phyloP scores from a whole-genome alignment of 2,113 vertebrate species.

The Cepphus grylle region DNA sequence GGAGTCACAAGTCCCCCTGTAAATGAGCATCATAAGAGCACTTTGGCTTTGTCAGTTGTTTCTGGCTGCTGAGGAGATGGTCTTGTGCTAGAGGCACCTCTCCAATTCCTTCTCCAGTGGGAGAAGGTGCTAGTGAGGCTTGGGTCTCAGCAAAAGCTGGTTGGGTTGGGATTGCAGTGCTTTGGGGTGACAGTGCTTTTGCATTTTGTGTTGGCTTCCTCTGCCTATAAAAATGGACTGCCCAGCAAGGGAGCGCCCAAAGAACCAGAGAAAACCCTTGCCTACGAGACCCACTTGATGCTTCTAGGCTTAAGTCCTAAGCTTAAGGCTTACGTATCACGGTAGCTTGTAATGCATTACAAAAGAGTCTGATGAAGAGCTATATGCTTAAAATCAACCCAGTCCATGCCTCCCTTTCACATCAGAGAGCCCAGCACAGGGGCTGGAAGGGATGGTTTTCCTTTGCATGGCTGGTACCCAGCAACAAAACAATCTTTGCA shows the following conservation, averaged over 20 bases:
- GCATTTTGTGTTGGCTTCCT: not conserved
- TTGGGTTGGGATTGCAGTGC: not conserved
- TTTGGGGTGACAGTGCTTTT: not conserved
- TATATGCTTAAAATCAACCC: not conserved
- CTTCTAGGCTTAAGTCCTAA: not conserved
- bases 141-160: not conserved
- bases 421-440: not conserved
- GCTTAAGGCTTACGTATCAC: not conserved
- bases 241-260: too few relatives aligned
- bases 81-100: not conserved
- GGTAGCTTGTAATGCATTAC: not conserved
- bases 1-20: not conserved
- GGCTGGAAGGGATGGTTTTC: not conserved
- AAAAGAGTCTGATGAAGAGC: not conserved
- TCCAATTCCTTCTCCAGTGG: not conserved
- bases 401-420: not conserved
- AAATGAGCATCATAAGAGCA: not conserved
- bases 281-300: fast-evolving
- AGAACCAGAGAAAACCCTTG: not conserved
- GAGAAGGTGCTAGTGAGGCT: not conserved
- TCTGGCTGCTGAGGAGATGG: not conserved
- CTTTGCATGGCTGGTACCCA: not conserved
- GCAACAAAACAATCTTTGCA: not conserved
- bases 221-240: not conserved
- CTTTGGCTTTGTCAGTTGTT: not conserved